Base-by-base conservation (phyloP, 53 echinoderm and acorn worm species). In the Holothuria leucospilota region DNA sequence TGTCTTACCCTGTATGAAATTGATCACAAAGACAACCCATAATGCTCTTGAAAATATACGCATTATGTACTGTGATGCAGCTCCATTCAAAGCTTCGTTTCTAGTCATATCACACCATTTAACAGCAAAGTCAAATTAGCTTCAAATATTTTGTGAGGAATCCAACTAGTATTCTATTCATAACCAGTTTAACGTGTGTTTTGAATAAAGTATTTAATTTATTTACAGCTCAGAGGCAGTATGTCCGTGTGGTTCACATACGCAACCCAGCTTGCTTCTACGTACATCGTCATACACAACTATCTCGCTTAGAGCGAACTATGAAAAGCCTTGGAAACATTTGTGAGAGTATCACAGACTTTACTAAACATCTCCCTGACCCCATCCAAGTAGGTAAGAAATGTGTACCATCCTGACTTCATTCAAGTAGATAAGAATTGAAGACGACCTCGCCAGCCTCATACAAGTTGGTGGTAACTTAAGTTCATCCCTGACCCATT, bases 221-320 rank as follows among this genome's bases (percentile, higher is more conserved):
- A 56, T 62, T 80, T 28, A 7, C 68, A 69, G 85, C 71, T n/a
- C 58, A 67, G 51, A 86, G 68, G 56, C 92, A 94, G 73, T 69
- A 92, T 27, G 96, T 96, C 8, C 86, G 88, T 27, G 93, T 97
- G 29, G 93, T 91, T 38, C 97, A 97, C 87, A 97, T 97, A 64
- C 74, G 90, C 14, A 93, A 89, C 30, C 97, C 97, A 5, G 95
- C 91, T 39, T 89, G 93, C 59, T 97, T 97, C 93, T 93, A 86
- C 71, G 88, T 97, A 21, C 97, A 97, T 40, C 82, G 93, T 6
- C 89, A 91, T 46, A 41, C 91, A 0, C 94, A 97, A 78, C 90
- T 87, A 74, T 51, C 80, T 51, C 84, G 87, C 18, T 88, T 95
- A 41, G 90, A 78, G 4, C 90, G 39, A 51, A 95, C 91, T 87